Conservation (phyloP, 2,797 vertebrate genomes). For the Leptodactylus fallax region DNA sequence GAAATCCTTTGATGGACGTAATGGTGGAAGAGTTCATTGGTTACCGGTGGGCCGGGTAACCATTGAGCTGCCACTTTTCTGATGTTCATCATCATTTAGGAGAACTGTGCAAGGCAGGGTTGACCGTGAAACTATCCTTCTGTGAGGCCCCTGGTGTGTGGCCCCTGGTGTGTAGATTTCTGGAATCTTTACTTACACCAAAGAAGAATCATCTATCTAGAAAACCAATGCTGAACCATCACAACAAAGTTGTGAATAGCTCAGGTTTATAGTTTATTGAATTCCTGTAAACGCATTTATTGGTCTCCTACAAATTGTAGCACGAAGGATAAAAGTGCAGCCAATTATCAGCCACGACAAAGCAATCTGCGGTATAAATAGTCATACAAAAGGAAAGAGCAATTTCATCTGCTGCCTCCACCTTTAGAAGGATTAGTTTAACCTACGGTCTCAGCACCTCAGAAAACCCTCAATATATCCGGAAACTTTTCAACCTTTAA, state of each 20-base stretch:
- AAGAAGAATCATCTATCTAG: too few species aligned
- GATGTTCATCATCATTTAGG: too few species aligned
- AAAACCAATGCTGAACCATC: background rate
- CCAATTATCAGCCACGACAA: background rate
- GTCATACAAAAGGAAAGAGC: background rate
- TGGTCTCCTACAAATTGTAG: background rate
- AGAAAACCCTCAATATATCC: background rate
- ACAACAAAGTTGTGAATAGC: background rate
- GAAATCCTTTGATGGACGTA: too few species aligned
- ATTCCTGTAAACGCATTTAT: background rate
- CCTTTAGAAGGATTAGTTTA: constrained; percentile 3
- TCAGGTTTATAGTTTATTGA: background rate
- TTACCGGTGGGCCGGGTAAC: too few species aligned
- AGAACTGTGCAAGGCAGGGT: too few species aligned
- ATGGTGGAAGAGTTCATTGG: too few species aligned
- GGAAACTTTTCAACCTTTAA: background rate
- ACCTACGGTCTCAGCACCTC: background rate
- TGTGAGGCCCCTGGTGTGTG: too few species aligned
- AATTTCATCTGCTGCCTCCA: constrained; percentile 15
- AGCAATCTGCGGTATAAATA: background rate
- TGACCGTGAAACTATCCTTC: too few species aligned
- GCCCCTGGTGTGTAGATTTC: background rate
- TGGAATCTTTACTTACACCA: background rate
- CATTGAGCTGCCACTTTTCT: too few species aligned
- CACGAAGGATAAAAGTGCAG: background rate